A percentile compares a stretch with the other conserved stretches of the same genome.
Evolutionary conservation across 2,888 invertebrate genomes (phyloP).

Genomic region (Spilarctia lutea): DNA sequence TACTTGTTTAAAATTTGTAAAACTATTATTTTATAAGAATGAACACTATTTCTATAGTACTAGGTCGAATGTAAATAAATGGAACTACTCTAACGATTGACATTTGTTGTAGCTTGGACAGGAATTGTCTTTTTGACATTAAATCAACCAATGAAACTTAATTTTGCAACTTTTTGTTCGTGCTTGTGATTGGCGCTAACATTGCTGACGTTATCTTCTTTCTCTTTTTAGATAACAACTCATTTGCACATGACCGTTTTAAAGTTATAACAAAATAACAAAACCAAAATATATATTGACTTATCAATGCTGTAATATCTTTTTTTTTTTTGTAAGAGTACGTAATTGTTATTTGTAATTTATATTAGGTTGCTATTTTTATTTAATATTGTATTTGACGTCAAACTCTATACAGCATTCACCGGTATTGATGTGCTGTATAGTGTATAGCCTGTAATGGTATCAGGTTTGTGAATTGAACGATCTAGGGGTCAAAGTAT

Average conservation of each 20-base stretch:
- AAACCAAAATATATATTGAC: background rate
- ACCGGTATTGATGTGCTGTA: background rate
- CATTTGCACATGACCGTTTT: slow-evolving; percentile 25
- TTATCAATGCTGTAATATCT: background rate
- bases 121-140: background rate
- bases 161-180: background rate
- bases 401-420: background rate
- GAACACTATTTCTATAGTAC: too few relatives aligned
- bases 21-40: too few relatives aligned
- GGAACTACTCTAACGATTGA: too few relatives aligned
- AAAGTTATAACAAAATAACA: background rate
- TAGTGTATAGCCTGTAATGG: background rate
- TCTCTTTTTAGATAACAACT: background rate
- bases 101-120: too few relatives aligned
- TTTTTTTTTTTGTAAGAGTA: background rate
- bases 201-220: slow-evolving; percentile 2
- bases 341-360: background rate
- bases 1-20: background rate
- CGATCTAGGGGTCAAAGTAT: slow-evolving; percentile 60
- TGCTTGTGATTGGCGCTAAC: slow-evolving; percentile 6
- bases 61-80: too few relatives aligned
- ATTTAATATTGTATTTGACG: background rate
- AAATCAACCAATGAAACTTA: too few relatives aligned
- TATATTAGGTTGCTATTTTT: background rate
- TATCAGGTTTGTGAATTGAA: slow-evolving; percentile 17